A percentile compares a stretch with the other conserved stretches of the same genome.
Evolutionary conservation across 2,797 vertebrate genomes (phyloP).

Genomic region (Acanthornis magna): DNA sequence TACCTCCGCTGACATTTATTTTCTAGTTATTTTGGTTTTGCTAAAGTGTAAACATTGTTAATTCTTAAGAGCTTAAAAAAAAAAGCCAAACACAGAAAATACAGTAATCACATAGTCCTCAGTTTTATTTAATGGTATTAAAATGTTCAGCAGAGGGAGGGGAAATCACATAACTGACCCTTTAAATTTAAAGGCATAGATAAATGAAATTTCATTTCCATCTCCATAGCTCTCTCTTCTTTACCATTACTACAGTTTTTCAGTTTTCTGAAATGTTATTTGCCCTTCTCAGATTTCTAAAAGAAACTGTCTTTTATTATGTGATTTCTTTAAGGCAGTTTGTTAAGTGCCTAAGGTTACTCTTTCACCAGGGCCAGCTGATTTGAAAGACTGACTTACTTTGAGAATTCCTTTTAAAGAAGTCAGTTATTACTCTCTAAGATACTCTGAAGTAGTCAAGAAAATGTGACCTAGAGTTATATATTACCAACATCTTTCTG

Average conservation of each 20-base stretch:
- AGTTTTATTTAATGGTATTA: not conserved
- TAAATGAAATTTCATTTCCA: not conserved
- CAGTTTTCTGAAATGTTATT: not conserved
- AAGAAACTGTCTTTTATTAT: not conserved
- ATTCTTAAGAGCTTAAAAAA: not conserved
- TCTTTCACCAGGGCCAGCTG: not conserved
- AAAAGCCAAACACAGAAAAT: not conserved
- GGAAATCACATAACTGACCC: not conserved
- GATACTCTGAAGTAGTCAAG: not conserved
- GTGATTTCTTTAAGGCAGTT: not conserved
- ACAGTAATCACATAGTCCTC: not conserved
- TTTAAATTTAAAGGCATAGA: not conserved
- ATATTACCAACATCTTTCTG: not conserved
- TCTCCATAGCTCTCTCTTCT: not conserved
- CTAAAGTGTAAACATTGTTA: not conserved
- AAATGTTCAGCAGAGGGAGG: accelerated
- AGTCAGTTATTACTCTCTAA: not conserved
- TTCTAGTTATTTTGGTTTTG: not conserved
- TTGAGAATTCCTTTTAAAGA: not conserved
- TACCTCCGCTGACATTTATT: not conserved
- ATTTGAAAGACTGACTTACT: not conserved
- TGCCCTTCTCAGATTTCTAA: not conserved
- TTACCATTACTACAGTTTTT: not conserved
- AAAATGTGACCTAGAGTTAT: not conserved
- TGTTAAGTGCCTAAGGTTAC: not conserved